Base-by-base conservation (phyloP, 2,113 vertebrate genomes). In the Anolis sagrei region DNA sequence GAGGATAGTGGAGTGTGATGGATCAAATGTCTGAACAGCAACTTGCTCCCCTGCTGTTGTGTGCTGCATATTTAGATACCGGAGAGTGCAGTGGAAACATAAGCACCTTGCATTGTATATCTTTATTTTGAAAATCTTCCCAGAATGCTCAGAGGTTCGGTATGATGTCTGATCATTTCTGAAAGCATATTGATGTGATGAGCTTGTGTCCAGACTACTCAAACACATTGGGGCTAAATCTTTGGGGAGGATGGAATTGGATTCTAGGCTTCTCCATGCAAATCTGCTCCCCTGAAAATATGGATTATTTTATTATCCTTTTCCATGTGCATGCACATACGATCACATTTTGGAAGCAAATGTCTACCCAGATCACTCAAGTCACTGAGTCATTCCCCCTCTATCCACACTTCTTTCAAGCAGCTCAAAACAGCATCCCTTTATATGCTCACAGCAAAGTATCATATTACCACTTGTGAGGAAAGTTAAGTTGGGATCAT, bases 11-110 rank as follows among this genome's bases (percentile, higher is more conserved):
- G 74, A 77, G 75, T 49, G n/a, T 83, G 66, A 77, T 23, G 48
- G 51, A 62, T 82, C 80, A 66, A 32, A 54, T 83, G 58, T 51
- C 69, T 54, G 16, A 72, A 7, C 13, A 39, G 32, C 61, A 49
- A 32, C 76, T 87, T 54, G 76, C 44, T 83, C 16, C 19, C 44
- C 54, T 86, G 48, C 76, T 66, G 79, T 83, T 79, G 44, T 36
- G 39, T 78, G 39, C n/a, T 72, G 2, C 11, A 21, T 73, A 79
- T 80, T 73, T 74, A 74, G 44, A 39, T 62, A 36, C 13, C 16
- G 8, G 16, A 72, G 73, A n/a, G 32, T 29, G 48, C 61, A 79
- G 18, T 39, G 44, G 68, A 82, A 77, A 76, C 23, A 58, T 70
- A 64, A 83, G 32, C 39, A 64, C 54, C 16, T 68, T 77, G 34